Evolutionary conservation across 2,113 vertebrate genomes (phyloP).

Genomic region (Chascanopsetta lugubris): DNA sequence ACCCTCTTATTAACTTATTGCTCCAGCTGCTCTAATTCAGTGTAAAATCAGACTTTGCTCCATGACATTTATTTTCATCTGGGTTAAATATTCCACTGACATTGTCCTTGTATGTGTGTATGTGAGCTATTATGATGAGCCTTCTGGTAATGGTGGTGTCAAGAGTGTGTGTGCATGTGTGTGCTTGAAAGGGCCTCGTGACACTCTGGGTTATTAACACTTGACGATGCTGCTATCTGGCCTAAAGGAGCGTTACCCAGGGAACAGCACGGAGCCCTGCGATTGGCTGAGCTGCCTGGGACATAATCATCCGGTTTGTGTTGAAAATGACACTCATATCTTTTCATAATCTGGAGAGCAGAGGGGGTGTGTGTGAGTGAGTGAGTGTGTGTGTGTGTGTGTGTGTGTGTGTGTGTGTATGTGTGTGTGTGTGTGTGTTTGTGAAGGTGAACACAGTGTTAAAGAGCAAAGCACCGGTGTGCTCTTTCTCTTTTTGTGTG

Average conservation of each 20-base stretch:
- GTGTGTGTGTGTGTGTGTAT: conserved; percentile 11
- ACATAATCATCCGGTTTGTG: conserved; percentile 48
- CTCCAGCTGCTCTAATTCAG: background rate
- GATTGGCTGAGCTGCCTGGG: conserved; percentile 50
- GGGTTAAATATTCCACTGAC: background rate
- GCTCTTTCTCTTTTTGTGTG: conserved; percentile 22
- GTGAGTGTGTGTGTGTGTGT: conserved; percentile 7
- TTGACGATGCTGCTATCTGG: conserved; percentile 69
- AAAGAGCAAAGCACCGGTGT: conserved; percentile 15
- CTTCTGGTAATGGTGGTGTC: conserved; percentile 29
- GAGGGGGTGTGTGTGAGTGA: conserved; percentile 13
- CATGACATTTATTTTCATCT: background rate
- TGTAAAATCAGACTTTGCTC: conserved; percentile 3
- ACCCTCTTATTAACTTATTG: too few relatives aligned
- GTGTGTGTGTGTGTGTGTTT: conserved; percentile 16
- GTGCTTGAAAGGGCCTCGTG: conserved; percentile 61
- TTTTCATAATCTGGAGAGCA: conserved; percentile 16
- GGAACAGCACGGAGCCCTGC: conserved; percentile 63
- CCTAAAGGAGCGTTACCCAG: conserved; percentile 73
- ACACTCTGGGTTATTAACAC: conserved; percentile 77
- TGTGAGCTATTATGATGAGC: conserved; percentile 43
- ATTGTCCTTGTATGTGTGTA: conserved; percentile 37
- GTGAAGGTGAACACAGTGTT: conserved; percentile 7
- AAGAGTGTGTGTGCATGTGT: conserved; percentile 18
- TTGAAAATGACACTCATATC: conserved; percentile 64